A percentile compares a stretch with the other conserved stretches of the same genome.
Conservation (phyloP, 2,888 invertebrate species). For the Torymus aiolomorphi region DNA sequence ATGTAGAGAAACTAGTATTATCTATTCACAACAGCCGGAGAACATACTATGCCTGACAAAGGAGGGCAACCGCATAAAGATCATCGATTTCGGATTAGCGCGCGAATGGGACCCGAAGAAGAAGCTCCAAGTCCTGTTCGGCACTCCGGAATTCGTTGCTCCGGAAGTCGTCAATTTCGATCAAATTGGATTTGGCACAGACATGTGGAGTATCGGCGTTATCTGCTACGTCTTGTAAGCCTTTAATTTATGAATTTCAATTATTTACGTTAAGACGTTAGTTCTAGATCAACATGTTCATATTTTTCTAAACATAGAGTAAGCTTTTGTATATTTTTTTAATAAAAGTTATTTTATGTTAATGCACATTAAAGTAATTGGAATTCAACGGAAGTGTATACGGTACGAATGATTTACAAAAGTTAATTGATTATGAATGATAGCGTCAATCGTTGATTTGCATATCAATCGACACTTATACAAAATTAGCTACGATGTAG, state of each 20-base stretch:
- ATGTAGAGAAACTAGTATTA: too few species aligned
- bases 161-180: slow-evolving; percentile 99
- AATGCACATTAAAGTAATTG: too few species aligned
- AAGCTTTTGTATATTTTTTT: too few species aligned
- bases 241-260: too few species aligned
- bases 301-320: too few species aligned
- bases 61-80: slow-evolving; percentile 98
- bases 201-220: slow-evolving; percentile 99
- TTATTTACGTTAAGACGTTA: too few species aligned
- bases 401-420: neutral
- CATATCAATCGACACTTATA: too few species aligned
- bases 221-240: slow-evolving; percentile 98
- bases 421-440: too few species aligned
- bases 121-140: slow-evolving; percentile 95
- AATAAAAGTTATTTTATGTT: too few species aligned
- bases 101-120: slow-evolving; percentile 93
- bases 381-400: neutral
- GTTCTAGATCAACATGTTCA: too few species aligned
- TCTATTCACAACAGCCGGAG: slow-evolving; percentile 85
- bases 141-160: slow-evolving; percentile 99
- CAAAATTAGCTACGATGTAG: too few species aligned
- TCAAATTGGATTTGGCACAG: slow-evolving; percentile 95
- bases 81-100: slow-evolving; percentile 98
- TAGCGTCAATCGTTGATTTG: too few species aligned
- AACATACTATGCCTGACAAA: slow-evolving; percentile 97